Evolutionary conservation across 2,797 vertebrate genomes (phyloP), one percentile per base, ranked within the genome.

Genomic region (Microhierax caerulescens): DNA sequence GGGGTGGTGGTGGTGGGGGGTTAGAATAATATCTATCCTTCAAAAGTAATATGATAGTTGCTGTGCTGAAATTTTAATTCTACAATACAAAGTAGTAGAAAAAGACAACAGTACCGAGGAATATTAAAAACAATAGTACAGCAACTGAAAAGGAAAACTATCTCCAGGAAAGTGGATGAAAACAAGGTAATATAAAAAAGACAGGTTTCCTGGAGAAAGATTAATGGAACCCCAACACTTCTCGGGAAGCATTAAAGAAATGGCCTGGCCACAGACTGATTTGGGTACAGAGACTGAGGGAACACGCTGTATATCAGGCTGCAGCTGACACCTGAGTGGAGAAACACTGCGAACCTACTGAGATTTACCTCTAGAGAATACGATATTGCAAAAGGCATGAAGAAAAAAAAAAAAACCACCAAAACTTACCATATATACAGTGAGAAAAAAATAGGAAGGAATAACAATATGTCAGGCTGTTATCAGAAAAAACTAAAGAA

Each of bases 51-150:
- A 82, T 28, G 51, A 69, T 11, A 8, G 34, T 2, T 64, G 50
- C 87, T 92, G 57, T 63, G 79, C 56, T 83, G 87, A 92, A 90
- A 94, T 87, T 95, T 90, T 85, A 93, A 94, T 92, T 90, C 69
- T 68, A 36, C 41, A 39, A 21, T 10, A 95, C 47, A 64, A 85
- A 94, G 37, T 12, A 59, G 63, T 1, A 3, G 39, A 37, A 53
- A 94, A 91, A 93, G 83, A 79, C 61, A 91, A 81, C 85, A 73
- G 67, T 48, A 19, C 43, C 61, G 65, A 77, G 50, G 75, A 83
- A 92, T 82, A 92, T 78, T 86, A 87, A 85, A 91, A 95, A 70
- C 53, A 93, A 69, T 8, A 86, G 45, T 4, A 57, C 4, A 65
- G 48, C 51, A 91, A 85, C 4, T 82, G 83, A 68, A 90, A 92